Percentiles rank a stretch among this genome's conserved stretches.
Conservation (phyloP, 2,797 vertebrate species). For the Alauda arvensis region DNA sequence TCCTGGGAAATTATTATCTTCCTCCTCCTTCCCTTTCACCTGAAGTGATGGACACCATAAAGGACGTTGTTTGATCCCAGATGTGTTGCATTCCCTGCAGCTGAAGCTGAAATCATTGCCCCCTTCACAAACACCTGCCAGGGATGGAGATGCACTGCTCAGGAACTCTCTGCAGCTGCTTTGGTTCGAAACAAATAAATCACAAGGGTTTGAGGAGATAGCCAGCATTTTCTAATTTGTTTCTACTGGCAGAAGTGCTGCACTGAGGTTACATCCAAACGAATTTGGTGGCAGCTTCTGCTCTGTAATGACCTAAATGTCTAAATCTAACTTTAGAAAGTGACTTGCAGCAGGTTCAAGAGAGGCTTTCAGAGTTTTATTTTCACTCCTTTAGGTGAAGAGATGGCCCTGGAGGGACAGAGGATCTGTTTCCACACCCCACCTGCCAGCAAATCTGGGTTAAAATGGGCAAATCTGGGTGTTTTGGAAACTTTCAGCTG, state of each 20-base stretch:
- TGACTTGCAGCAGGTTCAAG: conserved; percentile 19
- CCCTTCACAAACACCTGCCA: not conserved
- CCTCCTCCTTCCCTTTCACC: not conserved
- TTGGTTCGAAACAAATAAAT: not conserved
- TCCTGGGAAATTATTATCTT: not conserved
- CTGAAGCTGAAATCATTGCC: not conserved
- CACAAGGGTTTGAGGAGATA: not conserved
- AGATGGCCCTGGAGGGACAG: not conserved
- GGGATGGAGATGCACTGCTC: not conserved
- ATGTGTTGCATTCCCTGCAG: conserved; percentile 15
- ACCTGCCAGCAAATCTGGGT: fast-evolving
- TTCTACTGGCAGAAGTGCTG: conserved; percentile 28
- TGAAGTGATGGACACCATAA: not conserved
- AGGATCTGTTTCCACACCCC: not conserved
- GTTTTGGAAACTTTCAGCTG: not conserved
- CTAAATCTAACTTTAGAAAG: conserved; percentile 42
- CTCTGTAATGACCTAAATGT: conserved; percentile 46
- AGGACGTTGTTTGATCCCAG: not conserved
- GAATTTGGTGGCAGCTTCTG: conserved; percentile 37
- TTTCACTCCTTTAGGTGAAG: not conserved
- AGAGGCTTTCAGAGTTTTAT: not conserved
- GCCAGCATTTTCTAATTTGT: conserved; percentile 44
- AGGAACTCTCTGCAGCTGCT: not conserved
- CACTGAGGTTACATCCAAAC: conserved; percentile 26
- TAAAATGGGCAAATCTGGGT: not conserved